A percentile compares a stretch with the other conserved stretches of the same genome.
Evolutionary conservation across 2,888 invertebrate species (phyloP).

Genomic region (Xanthorhoe spadicearia): DNA sequence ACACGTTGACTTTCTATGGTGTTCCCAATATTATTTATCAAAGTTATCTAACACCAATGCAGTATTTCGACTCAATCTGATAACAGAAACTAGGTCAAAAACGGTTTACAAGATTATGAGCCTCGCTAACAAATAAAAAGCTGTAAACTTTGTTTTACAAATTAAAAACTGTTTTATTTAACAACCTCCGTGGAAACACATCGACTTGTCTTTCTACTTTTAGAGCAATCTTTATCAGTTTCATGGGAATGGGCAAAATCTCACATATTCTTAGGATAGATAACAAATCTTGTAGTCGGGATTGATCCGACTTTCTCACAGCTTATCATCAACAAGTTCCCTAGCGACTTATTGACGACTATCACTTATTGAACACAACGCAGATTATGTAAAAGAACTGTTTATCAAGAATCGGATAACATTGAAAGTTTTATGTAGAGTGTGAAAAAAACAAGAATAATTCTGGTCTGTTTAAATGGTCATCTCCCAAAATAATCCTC

Average conservation of each 20-base stretch:
- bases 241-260: conserved; percentile 28
- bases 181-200: not conserved
- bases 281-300: conserved; percentile 27
- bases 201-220: conserved; percentile 14
- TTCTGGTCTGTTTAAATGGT: not conserved
- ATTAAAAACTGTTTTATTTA: not conserved
- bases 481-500: conserved; percentile 22
- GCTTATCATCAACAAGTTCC: conserved; percentile 20
- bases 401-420: not conserved
- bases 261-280: conserved; percentile 29
- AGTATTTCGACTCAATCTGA: not conserved
- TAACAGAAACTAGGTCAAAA: conserved; percentile 3
- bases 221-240: conserved; percentile 24
- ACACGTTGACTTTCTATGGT: not conserved
- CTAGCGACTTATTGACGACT: conserved; percentile 11
- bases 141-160: not conserved
- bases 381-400: not conserved
- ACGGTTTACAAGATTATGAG: conserved; percentile 1
- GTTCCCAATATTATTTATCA: not conserved
- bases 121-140: not conserved
- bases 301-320: conserved; percentile 30
- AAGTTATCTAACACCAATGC: not conserved
- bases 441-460: not conserved
- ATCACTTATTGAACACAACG: not conserved
- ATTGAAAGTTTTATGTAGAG: not conserved